These are phyloP conservation scores for Fragum sueziense DNA, from an alignment of 2,888 invertebrate species.

Conservation along the genomic window DNA sequence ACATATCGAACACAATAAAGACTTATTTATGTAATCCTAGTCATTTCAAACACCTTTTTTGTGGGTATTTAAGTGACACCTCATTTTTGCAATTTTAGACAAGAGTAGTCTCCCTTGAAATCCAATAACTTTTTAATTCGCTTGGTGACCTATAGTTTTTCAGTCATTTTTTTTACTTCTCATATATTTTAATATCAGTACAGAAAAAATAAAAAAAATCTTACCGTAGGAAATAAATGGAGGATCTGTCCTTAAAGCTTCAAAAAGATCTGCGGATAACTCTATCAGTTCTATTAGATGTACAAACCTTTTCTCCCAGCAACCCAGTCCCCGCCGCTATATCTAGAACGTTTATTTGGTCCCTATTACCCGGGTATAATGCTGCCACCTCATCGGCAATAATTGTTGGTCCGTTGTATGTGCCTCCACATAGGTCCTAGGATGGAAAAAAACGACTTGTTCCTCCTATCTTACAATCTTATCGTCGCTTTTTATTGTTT, in stretches of 20 bases:
- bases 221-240: too few species aligned
- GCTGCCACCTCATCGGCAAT: neutral
- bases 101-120: too few species aligned
- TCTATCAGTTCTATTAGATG: neutral
- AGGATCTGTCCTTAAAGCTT: neutral
- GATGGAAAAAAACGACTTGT: neutral
- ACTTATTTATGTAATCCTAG: too few species aligned
- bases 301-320: slow-evolving; percentile 11
- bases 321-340: slow-evolving; percentile 16
- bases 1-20: too few species aligned
- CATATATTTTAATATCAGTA: too few species aligned
- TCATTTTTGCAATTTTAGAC: too few species aligned
- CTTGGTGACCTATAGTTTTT: too few species aligned
- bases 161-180: too few species aligned
- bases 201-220: too few species aligned
- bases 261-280: neutral
- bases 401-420: slow-evolving; percentile 19
- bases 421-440: slow-evolving; percentile 17
- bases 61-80: too few species aligned
- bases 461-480: neutral
- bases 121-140: too few species aligned
- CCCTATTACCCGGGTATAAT: neutral
- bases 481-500: neutral
- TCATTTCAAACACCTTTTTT: too few species aligned
- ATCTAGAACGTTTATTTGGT: slow-evolving; percentile 1